phyloP scores from a whole-genome alignment of 2,888 invertebrate species.

The Noctua fimbriata region DNA sequence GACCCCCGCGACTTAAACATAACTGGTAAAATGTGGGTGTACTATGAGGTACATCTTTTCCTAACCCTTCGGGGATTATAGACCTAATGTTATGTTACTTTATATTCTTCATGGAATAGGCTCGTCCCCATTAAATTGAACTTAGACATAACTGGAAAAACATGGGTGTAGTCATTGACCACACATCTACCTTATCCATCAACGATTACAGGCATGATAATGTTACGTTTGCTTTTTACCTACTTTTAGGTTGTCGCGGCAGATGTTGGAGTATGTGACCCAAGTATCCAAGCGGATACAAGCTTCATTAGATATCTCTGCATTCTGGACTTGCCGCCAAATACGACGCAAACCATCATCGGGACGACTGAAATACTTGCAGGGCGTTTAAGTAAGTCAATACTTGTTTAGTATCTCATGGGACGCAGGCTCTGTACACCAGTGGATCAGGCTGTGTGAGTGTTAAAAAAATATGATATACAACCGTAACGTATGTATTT shows the following conservation, averaged over 20 bases:
- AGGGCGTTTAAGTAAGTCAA: conserved; percentile 46
- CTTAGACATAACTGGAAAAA: too few relatives aligned
- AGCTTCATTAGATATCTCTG: conserved; percentile 59
- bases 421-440: too few relatives aligned
- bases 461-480: too few relatives aligned
- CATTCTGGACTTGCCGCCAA: conserved; percentile 65
- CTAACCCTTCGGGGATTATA: too few relatives aligned
- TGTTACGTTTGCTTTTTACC: background rate
- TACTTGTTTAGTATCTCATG: background rate
- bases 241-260: conserved; percentile 57
- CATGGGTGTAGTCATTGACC: background rate
- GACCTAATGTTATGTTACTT: too few relatives aligned
- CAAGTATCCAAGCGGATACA: background rate
- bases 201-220: background rate
- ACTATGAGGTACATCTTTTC: too few relatives aligned
- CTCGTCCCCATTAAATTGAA: too few relatives aligned
- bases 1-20: too few relatives aligned
- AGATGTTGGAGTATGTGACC: conserved; percentile 36
- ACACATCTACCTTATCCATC: background rate
- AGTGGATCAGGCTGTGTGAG: too few relatives aligned
- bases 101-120: too few relatives aligned
- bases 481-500: too few relatives aligned
- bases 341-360: conserved; percentile 61
- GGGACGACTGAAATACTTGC: conserved; percentile 43
- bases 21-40: too few relatives aligned